phyloP scores from a whole-genome alignment of 2,888 invertebrate species.

The Lithophane semibrunnea region DNA sequence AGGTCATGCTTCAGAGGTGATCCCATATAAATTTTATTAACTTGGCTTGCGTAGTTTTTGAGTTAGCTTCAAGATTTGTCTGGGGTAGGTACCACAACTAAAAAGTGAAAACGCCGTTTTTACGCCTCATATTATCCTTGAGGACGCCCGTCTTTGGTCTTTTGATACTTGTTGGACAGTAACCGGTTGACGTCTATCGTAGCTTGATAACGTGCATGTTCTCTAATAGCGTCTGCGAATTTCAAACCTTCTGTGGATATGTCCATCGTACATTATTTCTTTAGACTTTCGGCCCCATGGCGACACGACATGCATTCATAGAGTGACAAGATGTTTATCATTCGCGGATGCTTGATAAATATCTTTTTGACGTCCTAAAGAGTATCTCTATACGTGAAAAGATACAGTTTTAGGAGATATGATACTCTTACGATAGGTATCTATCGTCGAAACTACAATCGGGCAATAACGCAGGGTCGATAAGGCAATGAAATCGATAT shows the following conservation, averaged over 20 bases:
- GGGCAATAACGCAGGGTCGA: conserved; percentile 24
- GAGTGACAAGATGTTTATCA: conserved; percentile 14
- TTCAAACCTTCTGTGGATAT: neutral
- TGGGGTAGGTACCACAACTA: too few species aligned
- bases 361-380: neutral
- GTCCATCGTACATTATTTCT: neutral
- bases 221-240: neutral
- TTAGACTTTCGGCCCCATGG: too few species aligned
- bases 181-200: neutral
- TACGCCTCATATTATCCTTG: neutral
- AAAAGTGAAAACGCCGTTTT: too few species aligned
- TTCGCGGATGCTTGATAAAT: conserved; percentile 2
- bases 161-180: neutral
- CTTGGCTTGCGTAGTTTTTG: too few species aligned
- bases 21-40: too few species aligned
- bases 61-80: too few species aligned
- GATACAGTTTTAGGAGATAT: conserved; percentile 20
- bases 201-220: neutral
- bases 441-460: conserved; percentile 33
- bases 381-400: conserved; percentile 15
- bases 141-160: neutral
- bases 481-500: conserved; percentile 17
- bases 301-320: neutral
- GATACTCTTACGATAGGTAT: conserved; percentile 1
- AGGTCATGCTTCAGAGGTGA: too few species aligned